A percentile compares a stretch with the other conserved stretches of the same genome.
These are phyloP conservation scores for Cliona cf. orientalis DNA, from an alignment of 37 sponge, comb jelly and placozoan genomes.

Conservation along the genomic window DNA sequence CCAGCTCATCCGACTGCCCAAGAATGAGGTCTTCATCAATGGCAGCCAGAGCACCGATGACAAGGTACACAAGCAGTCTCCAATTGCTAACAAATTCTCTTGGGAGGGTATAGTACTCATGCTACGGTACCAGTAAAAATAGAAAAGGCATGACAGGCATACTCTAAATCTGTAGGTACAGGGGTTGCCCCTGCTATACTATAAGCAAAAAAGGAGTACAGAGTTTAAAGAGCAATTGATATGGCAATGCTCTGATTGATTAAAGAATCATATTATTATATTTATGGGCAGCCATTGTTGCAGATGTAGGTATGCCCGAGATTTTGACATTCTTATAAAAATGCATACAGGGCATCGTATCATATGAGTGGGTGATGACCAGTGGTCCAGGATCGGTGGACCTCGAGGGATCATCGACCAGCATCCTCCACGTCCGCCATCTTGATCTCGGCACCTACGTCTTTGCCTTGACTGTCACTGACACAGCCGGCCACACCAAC, in stretches of 20 bases:
- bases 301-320: background rate
- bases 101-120: no score
- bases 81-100: no score
- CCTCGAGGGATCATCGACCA: constrained; percentile 16
- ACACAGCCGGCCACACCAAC: constrained; percentile 66
- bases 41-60: constrained; percentile 70
- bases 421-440: constrained; percentile 3
- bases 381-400: constrained; percentile 22
- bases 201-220: no score
- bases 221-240: no score
- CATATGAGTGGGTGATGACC: constrained; percentile 47
- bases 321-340: background rate
- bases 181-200: no score
- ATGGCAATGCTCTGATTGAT: no score
- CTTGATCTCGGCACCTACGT: constrained; percentile 9
- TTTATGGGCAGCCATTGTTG: no score
- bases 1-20: constrained; percentile 42
- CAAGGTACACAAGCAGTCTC: no score
- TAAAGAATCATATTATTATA: no score
- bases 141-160: no score
- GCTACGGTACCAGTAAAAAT: no score
- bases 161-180: no score
- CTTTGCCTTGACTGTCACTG: constrained; percentile 76
- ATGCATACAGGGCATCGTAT: constrained; percentile 16
- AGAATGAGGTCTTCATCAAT: constrained; percentile 44